Base-by-base conservation (phyloP, 2,888 invertebrate species). In the Lasioglossum figueresi region DNA sequence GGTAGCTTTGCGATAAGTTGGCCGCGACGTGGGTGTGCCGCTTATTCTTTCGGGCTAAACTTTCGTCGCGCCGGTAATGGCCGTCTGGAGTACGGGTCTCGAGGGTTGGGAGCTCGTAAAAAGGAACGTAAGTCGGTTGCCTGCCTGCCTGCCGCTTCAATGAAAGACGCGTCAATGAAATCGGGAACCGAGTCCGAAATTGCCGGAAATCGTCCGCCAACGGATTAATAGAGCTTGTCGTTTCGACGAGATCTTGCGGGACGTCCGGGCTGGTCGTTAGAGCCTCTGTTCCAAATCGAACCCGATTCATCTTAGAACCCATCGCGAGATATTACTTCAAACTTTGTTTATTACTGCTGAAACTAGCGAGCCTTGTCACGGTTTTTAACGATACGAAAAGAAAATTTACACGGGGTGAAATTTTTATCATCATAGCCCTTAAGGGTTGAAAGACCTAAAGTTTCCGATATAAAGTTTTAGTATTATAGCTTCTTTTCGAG, bases 1-100 rank as follows among this genome's bases (percentile, higher is more conserved):
- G 37, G 40, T 37, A 70, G 52, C 45, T n/a, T 19, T 56, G 73
- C 45, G 76, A 82, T 82, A 77, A 83, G 43, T 74, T 84, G 48
- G 34, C 43, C 16, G 16, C 37, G 66, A 68, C 23, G 14, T 12
- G n/a, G 12, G 48, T 16, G 37, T 63, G 37, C 43, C 70, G 37
- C 27, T 82, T 52, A 73, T 83, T 82, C 73, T 77, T 83, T 74
- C 43, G n/a, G 31, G 59, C 80, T 19, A 40, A 43, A 43, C n/a
- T 70, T 70, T 75, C 37, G 66, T 74, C 74, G 45, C 74, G 37
- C 40, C 31, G 40, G 56, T 81, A 72, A 76, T 52, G 43, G 40
- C n/a, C 72, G 71, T 76, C 63, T 48, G 72, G n/a, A 76, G 43
- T 16, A 19, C 31, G 27, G 63, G 23, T 27, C 75, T 48, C 74